Conservation (phyloP, 2,888 invertebrate genomes). For the Sphecodes monilicornis region DNA sequence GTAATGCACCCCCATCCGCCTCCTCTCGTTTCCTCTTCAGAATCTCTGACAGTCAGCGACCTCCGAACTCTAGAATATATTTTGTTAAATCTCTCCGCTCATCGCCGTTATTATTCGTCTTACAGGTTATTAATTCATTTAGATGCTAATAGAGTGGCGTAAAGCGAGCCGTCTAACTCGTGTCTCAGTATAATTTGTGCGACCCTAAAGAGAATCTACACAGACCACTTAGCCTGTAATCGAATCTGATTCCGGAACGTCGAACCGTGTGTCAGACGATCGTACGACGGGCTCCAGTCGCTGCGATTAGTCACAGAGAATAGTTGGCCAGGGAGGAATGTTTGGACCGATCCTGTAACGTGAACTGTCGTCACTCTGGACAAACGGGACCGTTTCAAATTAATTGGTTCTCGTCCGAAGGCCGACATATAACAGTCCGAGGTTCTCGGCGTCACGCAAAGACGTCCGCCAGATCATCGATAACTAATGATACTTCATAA, state of each 20-base stretch:
- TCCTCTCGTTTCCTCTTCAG: no score
- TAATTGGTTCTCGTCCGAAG: constrained; percentile 52
- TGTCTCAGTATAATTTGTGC: neutral
- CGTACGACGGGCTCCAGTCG: constrained; percentile 43
- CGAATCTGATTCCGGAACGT: constrained; percentile 54
- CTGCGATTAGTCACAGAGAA: constrained; percentile 60
- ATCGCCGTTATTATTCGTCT: no score
- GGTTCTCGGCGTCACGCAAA: neutral
- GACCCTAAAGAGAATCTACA: constrained; percentile 16
- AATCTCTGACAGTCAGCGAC: no score
- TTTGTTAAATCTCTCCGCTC: no score
- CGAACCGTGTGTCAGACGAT: constrained; percentile 38
- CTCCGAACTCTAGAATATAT: no score
- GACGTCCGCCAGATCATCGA: neutral
- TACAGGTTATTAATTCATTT: neutral
- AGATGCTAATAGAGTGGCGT: neutral
- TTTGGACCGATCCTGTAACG: constrained; percentile 45
- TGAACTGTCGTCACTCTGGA: constrained; percentile 56
- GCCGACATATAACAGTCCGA: neutral
- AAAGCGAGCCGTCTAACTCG: neutral
- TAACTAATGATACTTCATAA: constrained; percentile 25
- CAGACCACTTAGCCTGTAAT: constrained; percentile 14
- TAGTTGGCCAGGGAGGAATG: constrained; percentile 48
- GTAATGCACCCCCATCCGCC: no score
- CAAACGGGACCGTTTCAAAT: constrained; percentile 56